phyloP scores from a whole-genome alignment of 2,888 invertebrate species.

The Tuta absoluta region DNA sequence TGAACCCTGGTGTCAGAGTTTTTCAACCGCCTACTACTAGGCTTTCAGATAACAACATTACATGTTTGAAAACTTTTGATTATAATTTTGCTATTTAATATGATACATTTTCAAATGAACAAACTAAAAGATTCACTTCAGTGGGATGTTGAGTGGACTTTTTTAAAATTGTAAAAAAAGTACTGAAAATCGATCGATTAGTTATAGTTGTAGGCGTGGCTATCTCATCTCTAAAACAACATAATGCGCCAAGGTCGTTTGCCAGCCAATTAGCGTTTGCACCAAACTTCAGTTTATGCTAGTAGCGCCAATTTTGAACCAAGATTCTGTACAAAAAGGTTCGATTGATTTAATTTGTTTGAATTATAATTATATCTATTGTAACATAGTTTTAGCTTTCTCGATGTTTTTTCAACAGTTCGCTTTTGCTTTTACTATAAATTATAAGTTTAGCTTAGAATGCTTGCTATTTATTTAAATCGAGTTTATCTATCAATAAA shows the following conservation, averaged over 20 bases:
- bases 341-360: conserved; percentile 9
- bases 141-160: no score
- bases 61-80: no score
- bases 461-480: background rate
- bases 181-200: conserved; percentile 21
- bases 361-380: no score
- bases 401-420: no score
- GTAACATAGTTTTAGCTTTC: background rate
- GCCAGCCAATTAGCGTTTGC: conserved; percentile 53
- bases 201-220: background rate
- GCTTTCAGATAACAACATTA: no score
- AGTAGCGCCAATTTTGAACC: conserved; percentile 45
- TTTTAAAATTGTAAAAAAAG: no score
- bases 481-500: background rate
- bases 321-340: background rate
- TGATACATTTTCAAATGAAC: no score
- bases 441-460: background rate
- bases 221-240: conserved; percentile 54
- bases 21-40: no score
- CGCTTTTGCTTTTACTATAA: background rate
- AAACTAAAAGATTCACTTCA: no score
- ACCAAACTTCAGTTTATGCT: conserved; percentile 51
- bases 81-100: no score
- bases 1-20: no score
- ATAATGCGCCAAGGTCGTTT: conserved; percentile 70